Percentiles rank a stretch among this genome's conserved stretches.
Evolutionary conservation across 2,797 vertebrate genomes (phyloP).

Genomic region (Nannoperca obscura): DNA sequence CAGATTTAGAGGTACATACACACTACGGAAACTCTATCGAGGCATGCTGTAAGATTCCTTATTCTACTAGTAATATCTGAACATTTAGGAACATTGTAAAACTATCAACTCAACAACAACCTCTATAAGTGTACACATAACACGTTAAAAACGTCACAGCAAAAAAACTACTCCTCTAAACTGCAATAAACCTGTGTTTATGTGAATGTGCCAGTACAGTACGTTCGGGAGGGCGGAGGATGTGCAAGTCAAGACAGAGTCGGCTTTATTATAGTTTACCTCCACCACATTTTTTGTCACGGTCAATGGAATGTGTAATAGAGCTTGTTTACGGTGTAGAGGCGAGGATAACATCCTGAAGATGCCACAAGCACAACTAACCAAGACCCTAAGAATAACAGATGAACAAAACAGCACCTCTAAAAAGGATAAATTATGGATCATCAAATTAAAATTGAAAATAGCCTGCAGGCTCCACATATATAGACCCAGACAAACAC

Average conservation of each 20-base stretch:
- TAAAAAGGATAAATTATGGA: slow-evolving; percentile 25
- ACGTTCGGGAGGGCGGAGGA: slow-evolving; percentile 9
- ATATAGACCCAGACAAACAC: slow-evolving; percentile 12
- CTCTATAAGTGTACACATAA: neutral
- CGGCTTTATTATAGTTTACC: slow-evolving; percentile 51
- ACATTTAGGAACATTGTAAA: neutral
- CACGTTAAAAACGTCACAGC: slow-evolving; percentile 10
- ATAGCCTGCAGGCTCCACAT: slow-evolving; percentile 21
- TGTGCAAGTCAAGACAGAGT: slow-evolving; percentile 68
- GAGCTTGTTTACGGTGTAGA: slow-evolving; percentile 19
- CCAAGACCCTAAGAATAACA: neutral
- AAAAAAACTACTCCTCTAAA: neutral
- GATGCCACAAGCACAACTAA: slow-evolving; percentile 14
- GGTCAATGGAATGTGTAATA: slow-evolving; percentile 47
- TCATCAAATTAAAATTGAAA: slow-evolving; percentile 31
- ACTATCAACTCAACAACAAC: slow-evolving; percentile 2
- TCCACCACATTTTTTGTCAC: slow-evolving; percentile 40
- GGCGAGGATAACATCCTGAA: slow-evolving; percentile 11
- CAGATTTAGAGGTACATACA: neutral
- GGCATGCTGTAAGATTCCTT: neutral
- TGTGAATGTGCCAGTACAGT: neutral
- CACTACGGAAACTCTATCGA: neutral
- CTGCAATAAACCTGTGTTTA: neutral
- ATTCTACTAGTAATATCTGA: neutral
- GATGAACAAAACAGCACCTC: slow-evolving; percentile 21